phyloP scores from a whole-genome alignment of 2,797 vertebrate genomes.

The Pogonophryne albipinna region DNA sequence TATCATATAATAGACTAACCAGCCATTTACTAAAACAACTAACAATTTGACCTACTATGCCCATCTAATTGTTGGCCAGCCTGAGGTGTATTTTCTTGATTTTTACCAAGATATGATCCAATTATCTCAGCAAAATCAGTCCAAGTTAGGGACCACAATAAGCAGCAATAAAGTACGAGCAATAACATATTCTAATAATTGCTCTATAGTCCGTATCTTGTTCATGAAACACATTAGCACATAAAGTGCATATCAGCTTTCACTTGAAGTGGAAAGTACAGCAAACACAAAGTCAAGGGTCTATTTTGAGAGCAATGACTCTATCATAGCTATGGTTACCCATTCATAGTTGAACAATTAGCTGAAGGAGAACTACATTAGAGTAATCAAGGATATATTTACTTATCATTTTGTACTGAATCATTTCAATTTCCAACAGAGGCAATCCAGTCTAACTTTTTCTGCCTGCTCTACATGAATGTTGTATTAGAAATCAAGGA shows the following conservation, averaged over 20 bases:
- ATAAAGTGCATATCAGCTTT: slow-evolving; percentile 18
- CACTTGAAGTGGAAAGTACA: neutral
- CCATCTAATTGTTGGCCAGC: too few species aligned
- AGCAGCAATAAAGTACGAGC: neutral
- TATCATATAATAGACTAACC: too few species aligned
- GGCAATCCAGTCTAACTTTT: neutral
- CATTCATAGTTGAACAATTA: neutral
- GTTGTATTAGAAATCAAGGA: slow-evolving; percentile 48
- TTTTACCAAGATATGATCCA: too few species aligned
- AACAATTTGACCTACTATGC: too few species aligned
- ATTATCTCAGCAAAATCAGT: too few species aligned
- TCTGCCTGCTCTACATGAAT: slow-evolving; percentile 4
- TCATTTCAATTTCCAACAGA: slow-evolving; percentile 19
- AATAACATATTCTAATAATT: neutral
- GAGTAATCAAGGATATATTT: slow-evolving; percentile 9
- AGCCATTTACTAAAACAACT: too few species aligned
- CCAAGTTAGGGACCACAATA: too few species aligned
- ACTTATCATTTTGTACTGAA: neutral
- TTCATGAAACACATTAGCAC: slow-evolving; percentile 8
- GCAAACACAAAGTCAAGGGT: neutral
- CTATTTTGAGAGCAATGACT: neutral
- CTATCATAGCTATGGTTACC: neutral
- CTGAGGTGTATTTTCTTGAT: too few species aligned
- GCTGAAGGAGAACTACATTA: neutral
- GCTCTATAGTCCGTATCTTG: neutral